Percentiles rank a stretch among this genome's conserved stretches.
These are phyloP conservation scores for Phyto melanocephala DNA, from an alignment of 2,888 invertebrate species.

Conservation along the genomic window DNA sequence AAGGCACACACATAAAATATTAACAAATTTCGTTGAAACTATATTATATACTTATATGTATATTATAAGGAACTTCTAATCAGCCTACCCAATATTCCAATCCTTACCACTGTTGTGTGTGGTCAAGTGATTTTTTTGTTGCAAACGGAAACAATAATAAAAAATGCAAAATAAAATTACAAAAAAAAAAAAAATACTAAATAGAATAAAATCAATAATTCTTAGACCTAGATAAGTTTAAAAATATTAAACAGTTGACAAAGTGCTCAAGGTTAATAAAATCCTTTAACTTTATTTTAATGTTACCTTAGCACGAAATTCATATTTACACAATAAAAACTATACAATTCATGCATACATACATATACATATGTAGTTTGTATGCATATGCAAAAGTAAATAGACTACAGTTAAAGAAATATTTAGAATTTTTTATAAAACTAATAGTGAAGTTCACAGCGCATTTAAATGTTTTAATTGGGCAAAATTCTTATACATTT, in stretches of 20 bases:
- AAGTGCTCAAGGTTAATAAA: slow-evolving; percentile 72
- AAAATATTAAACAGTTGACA: slow-evolving; percentile 67
- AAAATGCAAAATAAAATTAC: slow-evolving; percentile 31
- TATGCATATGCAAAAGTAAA: not conserved
- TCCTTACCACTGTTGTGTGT: not conserved
- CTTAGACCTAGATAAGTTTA: slow-evolving; percentile 62
- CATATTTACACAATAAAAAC: slow-evolving; percentile 10
- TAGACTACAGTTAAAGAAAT: not conserved
- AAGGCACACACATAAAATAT: not conserved
- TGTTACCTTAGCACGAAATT: slow-evolving; percentile 70
- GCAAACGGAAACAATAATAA: not conserved
- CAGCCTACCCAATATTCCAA: not conserved
- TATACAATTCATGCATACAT: not conserved
- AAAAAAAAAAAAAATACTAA: not conserved
- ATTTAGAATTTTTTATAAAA: too few relatives aligned
- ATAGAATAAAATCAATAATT: slow-evolving; percentile 54
- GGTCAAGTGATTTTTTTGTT: not conserved
- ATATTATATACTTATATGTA: too few relatives aligned
- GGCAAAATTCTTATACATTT: too few relatives aligned
- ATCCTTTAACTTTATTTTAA: slow-evolving; percentile 68
- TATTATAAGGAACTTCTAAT: not conserved
- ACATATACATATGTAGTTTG: not conserved
- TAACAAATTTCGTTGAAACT: not conserved
- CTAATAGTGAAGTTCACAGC: too few relatives aligned
- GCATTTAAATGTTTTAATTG: too few relatives aligned